phyloP scores from a whole-genome alignment of 1,140 invertebrate species.

The Dendroctonus ponderosae region DNA sequence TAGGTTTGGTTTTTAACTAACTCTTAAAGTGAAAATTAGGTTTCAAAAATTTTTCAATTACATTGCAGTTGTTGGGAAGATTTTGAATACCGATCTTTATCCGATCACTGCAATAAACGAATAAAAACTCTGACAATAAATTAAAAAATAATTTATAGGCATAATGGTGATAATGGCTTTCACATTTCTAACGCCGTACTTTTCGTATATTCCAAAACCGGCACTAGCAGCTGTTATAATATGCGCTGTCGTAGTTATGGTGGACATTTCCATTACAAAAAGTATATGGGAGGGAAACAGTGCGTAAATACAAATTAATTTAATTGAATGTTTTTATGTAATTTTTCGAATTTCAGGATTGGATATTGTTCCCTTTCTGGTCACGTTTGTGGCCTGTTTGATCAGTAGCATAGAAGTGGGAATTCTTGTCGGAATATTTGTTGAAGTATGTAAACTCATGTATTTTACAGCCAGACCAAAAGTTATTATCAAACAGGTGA shows the following conservation, averaged over 20 bases:
- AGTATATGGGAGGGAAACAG: conserved; percentile 66
- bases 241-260: conserved; percentile 67
- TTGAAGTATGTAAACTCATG: conserved; percentile 76
- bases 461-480: conserved; percentile 76
- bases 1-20: too few relatives aligned
- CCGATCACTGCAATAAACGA: not conserved
- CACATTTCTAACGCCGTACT: conserved; percentile 68
- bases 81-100: too few relatives aligned
- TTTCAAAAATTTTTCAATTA: too few relatives aligned
- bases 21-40: too few relatives aligned
- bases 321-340: conserved; percentile 3
- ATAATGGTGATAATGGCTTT: conserved; percentile 54
- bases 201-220: conserved; percentile 68
- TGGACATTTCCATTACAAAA: conserved; percentile 61
- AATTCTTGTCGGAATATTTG: conserved; percentile 75
- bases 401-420: conserved; percentile 78
- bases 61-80: too few relatives aligned
- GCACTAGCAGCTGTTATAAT: conserved; percentile 67
- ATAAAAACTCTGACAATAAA: conserved; percentile 5
- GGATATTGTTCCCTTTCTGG: conserved; percentile 71
- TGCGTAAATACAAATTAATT: conserved; percentile 46
- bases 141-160: conserved; percentile 50
- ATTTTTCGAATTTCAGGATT: conserved; percentile 58
- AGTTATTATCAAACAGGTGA: conserved; percentile 56
- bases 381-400: conserved; percentile 73